Percentiles rank a stretch among this genome's conserved stretches.
These are phyloP conservation scores for Drosophila trichaetosa DNA, from an alignment of 2,888 invertebrate genomes.

Conservation along the genomic window DNA sequence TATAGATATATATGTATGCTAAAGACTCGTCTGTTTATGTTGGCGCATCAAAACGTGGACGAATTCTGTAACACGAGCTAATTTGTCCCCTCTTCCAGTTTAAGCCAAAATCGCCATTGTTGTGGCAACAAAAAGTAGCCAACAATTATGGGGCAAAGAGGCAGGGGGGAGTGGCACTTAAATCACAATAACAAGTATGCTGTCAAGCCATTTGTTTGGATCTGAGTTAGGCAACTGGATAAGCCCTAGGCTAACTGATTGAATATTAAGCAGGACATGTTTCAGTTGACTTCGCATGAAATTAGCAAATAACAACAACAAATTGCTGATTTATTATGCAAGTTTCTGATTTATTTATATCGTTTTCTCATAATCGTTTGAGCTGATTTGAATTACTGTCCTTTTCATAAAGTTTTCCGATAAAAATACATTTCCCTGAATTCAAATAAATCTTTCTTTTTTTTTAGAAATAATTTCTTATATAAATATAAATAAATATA, in stretches of 20 bases:
- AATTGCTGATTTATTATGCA: not conserved
- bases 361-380: not conserved
- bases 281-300: not conserved
- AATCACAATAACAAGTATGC: conserved; percentile 45
- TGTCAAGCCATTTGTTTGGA: conserved; percentile 47
- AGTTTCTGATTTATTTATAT: not conserved
- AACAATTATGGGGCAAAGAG: conserved; percentile 3
- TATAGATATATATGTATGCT: not conserved
- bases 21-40: conserved; percentile 28
- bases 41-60: conserved; percentile 35
- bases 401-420: not conserved
- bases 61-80: conserved; percentile 55
- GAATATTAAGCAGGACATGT: conserved; percentile 19
- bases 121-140: conserved; percentile 5
- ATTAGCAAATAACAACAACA: conserved; percentile 1
- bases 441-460: too few species aligned
- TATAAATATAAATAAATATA: not conserved
- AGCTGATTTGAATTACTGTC: not conserved
- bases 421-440: not conserved
- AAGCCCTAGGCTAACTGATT: conserved; percentile 18
- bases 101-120: conserved; percentile 56
- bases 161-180: conserved; percentile 10
- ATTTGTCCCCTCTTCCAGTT: conserved; percentile 46
- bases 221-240: conserved; percentile 17
- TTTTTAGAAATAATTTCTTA: too few species aligned